These are phyloP conservation scores for Tipula unca DNA, from an alignment of 2,888 invertebrate genomes.

Conservation along the genomic window DNA sequence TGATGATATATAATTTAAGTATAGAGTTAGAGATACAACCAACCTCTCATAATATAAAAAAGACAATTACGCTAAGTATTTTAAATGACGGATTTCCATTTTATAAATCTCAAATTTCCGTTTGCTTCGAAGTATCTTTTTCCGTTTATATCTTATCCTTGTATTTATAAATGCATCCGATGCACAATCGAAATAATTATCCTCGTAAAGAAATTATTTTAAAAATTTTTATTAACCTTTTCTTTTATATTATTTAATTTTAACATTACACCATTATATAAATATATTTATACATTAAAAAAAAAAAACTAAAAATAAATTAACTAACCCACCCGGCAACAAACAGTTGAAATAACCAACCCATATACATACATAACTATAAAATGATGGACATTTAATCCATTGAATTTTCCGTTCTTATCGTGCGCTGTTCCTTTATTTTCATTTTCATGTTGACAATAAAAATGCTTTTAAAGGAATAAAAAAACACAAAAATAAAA, in stretches of 20 bases:
- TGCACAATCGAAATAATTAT: background rate
- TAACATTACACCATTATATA: background rate
- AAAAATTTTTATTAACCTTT: background rate
- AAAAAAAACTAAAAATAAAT: background rate
- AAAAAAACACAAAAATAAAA: background rate
- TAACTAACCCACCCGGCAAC: background rate
- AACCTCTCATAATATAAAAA: background rate
- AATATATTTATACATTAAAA: too few species aligned
- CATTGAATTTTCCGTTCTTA: background rate
- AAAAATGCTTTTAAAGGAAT: constrained; percentile 3
- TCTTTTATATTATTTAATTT: background rate
- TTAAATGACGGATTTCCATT: background rate
- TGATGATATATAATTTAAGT: background rate
- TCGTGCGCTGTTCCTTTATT: background rate
- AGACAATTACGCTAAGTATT: background rate
- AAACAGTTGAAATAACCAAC: background rate
- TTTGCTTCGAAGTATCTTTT: background rate
- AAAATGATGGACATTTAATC: constrained; percentile 8
- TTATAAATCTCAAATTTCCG: background rate
- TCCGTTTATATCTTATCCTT: background rate
- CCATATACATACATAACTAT: too few species aligned
- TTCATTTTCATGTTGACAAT: background rate
- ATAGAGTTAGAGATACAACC: too few species aligned
- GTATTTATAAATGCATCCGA: background rate
- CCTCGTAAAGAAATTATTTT: background rate